Base-by-base conservation (phyloP, 2,888 invertebrate genomes). In the Lutraria lutraria region DNA sequence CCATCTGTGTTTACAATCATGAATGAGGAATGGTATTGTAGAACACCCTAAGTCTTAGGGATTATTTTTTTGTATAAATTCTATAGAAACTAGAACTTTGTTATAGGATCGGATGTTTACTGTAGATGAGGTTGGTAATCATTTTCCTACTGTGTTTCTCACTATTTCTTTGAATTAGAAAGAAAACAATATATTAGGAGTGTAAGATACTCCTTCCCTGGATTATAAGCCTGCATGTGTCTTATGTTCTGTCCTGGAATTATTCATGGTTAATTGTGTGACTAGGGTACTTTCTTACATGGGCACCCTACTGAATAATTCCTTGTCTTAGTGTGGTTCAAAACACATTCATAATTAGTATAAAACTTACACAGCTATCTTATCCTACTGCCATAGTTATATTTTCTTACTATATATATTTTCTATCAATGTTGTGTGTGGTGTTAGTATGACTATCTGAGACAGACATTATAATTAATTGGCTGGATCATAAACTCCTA, bases 1-100 rank as follows among this genome's bases (percentile, higher is more conserved):
- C 76, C 34, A 76, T 76, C 76, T 76, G 76, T 76, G 76, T 76
- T 76, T 76, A 76, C 34, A 31, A 76, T 76, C 76, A 76, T 29
- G 31, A 34, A 31, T 16, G 76, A 76, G 34, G 31, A 34, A 76
- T 34, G 29, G 34, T 76, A 19, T 76, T 76, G 21, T 76, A 76
- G 19, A 25, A 12, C 34, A 31, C 0, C 76, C 76, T 25, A 68
- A 68, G 34, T 76, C 76, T 76, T 76, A 31, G 76, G 76, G 34
- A 76, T 76, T 76, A n/a, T 76, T 31, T 76, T 76, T 76, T 15
- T 76, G 34, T 19, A 76, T 76, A 34, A 76, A 76, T 76, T 31
- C 31, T 76, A 34, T 34, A 25, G 63, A 34, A 76, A 15, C 76
- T 34, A 31, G 34, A 76, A 19, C 16, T 25, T 76, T 76, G 76